phyloP scores from a whole-genome alignment of 2,113 vertebrate genomes.

The Ibidorhyncha struthersii region DNA sequence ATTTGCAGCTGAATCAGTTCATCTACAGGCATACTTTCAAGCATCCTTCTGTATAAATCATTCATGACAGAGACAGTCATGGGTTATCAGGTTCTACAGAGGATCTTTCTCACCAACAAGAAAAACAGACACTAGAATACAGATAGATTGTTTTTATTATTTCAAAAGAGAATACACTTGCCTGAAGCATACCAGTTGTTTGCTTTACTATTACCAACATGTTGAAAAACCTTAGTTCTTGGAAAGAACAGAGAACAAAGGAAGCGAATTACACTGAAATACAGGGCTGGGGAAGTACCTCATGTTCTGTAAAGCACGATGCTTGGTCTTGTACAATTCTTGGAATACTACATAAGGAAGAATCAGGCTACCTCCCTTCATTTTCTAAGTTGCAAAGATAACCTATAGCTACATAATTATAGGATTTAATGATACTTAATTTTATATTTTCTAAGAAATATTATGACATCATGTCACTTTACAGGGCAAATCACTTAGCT shows the following conservation, averaged over 20 bases:
- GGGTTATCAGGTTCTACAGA: background rate
- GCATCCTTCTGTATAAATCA: background rate
- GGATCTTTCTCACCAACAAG: background rate
- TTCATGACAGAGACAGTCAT: background rate
- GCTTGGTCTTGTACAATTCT: background rate
- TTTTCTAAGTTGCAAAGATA: conserved; percentile 21
- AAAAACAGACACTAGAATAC: background rate
- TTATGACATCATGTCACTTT: conserved; percentile 35
- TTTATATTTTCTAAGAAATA: conserved; percentile 46
- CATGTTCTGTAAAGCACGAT: background rate
- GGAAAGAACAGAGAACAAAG: background rate
- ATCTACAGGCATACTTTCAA: background rate
- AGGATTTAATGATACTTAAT: conserved; percentile 43
- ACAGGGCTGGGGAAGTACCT: background rate
- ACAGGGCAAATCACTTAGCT: conserved; percentile 36
- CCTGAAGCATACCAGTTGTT: background rate
- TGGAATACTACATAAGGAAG: background rate
- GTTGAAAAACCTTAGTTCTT: background rate
- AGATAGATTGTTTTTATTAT: background rate
- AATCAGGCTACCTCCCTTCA: background rate
- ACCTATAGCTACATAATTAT: conserved; percentile 10
- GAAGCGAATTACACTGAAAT: background rate
- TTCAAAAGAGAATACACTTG: background rate
- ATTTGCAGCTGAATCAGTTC: background rate
- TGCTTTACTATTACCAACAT: background rate